Evolutionary conservation across 1,140 invertebrate species (phyloP).

Genomic region (Temnothorax longispinosus): DNA sequence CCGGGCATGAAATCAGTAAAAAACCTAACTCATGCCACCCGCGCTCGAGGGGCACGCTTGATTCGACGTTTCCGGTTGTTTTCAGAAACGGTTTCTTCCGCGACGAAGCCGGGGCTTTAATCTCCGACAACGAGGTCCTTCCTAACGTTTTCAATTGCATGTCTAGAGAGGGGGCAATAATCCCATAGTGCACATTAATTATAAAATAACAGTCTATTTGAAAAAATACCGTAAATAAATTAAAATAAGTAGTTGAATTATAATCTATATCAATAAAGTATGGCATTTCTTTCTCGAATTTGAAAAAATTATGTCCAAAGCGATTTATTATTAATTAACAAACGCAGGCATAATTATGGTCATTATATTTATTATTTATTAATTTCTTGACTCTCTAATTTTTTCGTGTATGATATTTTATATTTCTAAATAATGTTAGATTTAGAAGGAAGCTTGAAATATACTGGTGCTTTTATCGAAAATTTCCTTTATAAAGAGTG

Average conservation of each 20-base stretch:
- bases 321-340: slow-evolving; percentile 13
- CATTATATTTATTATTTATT: slow-evolving; percentile 1
- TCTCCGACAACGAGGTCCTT: slow-evolving; percentile 48
- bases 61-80: slow-evolving; percentile 69
- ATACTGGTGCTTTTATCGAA: slow-evolving; percentile 4
- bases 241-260: neutral
- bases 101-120: slow-evolving; percentile 27
- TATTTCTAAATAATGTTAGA: neutral
- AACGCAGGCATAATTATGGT: neutral
- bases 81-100: slow-evolving; percentile 61
- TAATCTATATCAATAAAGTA: neutral
- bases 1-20: slow-evolving; percentile 58
- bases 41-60: slow-evolving; percentile 51
- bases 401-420: neutral
- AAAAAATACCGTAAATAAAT: neutral
- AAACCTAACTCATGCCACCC: slow-evolving; percentile 59
- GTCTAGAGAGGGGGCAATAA: neutral
- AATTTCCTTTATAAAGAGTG: too few relatives aligned
- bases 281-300: too few relatives aligned
- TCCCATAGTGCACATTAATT: neutral
- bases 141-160: slow-evolving; percentile 35
- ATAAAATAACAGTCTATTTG: slow-evolving; percentile 6
- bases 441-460: neutral
- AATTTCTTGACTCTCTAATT: neutral
- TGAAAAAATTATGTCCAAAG: neutral